A percentile compares a stretch with the other conserved stretches of the same genome.
Conservation (phyloP, 2,888 invertebrate genomes). For the Aphodius sticticus region DNA sequence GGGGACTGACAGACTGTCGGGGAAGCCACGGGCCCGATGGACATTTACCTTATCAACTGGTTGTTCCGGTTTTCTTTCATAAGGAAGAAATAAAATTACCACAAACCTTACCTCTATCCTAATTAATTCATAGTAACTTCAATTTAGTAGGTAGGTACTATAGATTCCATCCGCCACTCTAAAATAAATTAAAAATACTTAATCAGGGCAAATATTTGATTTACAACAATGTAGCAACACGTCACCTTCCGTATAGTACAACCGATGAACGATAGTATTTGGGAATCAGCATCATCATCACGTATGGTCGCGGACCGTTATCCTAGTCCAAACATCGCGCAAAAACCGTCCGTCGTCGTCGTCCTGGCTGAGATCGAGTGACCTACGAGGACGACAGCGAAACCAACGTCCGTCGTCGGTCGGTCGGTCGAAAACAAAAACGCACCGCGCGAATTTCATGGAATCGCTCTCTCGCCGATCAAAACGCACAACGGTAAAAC, state of each 20-base stretch:
- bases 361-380: not conserved
- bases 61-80: no score
- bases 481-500: not conserved
- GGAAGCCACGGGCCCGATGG: no score
- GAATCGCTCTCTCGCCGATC: constrained; percentile 4
- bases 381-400: constrained; percentile 4
- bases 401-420: not conserved
- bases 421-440: not conserved
- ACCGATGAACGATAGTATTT: not conserved
- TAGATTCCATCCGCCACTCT: no score
- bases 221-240: not conserved
- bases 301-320: not conserved
- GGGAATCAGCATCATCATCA: not conserved
- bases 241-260: not conserved
- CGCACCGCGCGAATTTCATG: not conserved
- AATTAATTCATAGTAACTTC: no score
- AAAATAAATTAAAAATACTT: no score
- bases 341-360: not conserved
- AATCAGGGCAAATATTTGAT: no score
- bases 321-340: not conserved
- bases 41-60: no score
- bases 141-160: no score
- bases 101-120: no score
- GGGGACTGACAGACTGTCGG: no score
- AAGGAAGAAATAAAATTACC: no score